Evolutionary conservation across 2,888 invertebrate species (phyloP).

Genomic region (Molanna angustata): DNA sequence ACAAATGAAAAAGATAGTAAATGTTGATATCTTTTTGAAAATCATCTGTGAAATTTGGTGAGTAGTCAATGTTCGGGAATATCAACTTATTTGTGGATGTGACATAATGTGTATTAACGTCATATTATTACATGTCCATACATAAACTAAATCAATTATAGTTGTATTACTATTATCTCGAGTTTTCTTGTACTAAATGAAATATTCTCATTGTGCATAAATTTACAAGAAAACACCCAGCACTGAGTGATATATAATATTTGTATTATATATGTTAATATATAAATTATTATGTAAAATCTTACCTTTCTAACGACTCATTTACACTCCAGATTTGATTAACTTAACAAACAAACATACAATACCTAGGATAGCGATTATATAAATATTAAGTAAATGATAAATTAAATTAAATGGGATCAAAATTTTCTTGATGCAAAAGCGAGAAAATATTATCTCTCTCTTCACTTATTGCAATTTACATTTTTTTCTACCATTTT

Average conservation of each 20-base stretch:
- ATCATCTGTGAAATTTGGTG: neutral
- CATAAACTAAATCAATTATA: too few relatives aligned
- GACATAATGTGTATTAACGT: neutral
- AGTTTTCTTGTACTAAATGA: neutral
- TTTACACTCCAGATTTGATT: too few relatives aligned
- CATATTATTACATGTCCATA: too few relatives aligned
- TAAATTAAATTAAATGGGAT: conserved; percentile 14
- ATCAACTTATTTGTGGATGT: neutral
- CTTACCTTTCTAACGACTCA: neutral
- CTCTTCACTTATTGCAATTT: too few relatives aligned
- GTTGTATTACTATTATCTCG: neutral
- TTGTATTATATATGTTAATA: neutral
- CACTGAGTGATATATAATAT: conserved; percentile 22
- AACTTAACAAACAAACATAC: too few relatives aligned
- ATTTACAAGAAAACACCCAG: conserved; percentile 18
- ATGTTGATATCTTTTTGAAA: neutral
- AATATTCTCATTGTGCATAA: conserved; percentile 8
- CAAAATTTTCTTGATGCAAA: conserved; percentile 13
- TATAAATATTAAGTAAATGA: neutral
- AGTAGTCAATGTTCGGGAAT: neutral
- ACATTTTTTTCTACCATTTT: too few relatives aligned
- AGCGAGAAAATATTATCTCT: too few relatives aligned
- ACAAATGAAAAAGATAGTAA: neutral
- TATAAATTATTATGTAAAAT: neutral
- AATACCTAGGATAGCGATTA: neutral